A percentile compares a stretch with the other conserved stretches of the same genome.
Evolutionary conservation across 2,888 invertebrate genomes (phyloP).

Genomic region (Lacanobia oleracea): DNA sequence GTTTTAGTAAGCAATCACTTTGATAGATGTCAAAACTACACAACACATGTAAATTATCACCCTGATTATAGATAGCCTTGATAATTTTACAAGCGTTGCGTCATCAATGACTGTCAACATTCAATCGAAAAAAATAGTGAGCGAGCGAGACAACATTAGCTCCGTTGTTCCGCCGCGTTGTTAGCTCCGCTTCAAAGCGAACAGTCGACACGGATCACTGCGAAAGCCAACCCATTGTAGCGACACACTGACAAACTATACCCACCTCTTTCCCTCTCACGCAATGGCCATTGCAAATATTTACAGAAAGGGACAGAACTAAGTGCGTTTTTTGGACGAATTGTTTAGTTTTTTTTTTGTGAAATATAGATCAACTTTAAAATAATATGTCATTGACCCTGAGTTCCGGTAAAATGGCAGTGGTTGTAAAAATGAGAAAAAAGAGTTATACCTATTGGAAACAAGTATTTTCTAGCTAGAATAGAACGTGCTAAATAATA

Average conservation of each 20-base stretch:
- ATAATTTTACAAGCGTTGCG: constrained; percentile 78
- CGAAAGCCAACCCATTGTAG: constrained; percentile 86
- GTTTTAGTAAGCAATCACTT: constrained; percentile 38
- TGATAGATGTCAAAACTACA: constrained; percentile 60
- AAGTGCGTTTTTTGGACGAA: constrained; percentile 76
- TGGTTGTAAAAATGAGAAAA: constrained; percentile 65
- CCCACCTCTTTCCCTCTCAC: constrained; percentile 75
- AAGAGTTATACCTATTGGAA: constrained; percentile 44
- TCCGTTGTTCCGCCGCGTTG: constrained; percentile 70
- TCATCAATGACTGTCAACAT: constrained; percentile 79
- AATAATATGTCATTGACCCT: constrained; percentile 87
- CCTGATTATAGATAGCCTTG: constrained; percentile 74
- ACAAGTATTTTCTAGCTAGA: not conserved
- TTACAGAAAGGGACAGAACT: constrained; percentile 72
- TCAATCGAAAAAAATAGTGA: constrained; percentile 76
- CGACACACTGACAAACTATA: constrained; percentile 69
- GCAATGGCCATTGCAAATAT: constrained; percentile 42
- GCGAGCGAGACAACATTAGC: constrained; percentile 78
- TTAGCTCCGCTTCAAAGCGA: constrained; percentile 85
- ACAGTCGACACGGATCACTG: constrained; percentile 86
- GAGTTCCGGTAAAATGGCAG: constrained; percentile 73
- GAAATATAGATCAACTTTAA: constrained; percentile 88
- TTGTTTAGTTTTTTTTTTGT: constrained; percentile 86
- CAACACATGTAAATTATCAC: constrained; percentile 70
- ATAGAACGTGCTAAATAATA: constrained; percentile 31